A percentile compares a stretch with the other conserved stretches of the same genome.
Conservation (phyloP, 2,888 invertebrate genomes). For the Nephrotoma flavescens region DNA sequence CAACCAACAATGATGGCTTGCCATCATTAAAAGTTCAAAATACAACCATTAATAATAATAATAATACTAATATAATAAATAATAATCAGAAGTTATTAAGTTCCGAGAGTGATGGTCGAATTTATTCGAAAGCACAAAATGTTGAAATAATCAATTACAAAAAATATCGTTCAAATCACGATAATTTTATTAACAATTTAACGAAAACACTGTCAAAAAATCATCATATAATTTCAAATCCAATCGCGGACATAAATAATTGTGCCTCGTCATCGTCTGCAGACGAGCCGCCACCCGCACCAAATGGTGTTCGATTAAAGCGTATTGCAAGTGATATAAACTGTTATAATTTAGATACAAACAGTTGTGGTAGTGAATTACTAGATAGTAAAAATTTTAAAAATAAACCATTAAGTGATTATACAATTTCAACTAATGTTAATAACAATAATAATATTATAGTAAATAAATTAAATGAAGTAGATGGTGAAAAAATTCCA, state of each 20-base stretch:
- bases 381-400: not conserved
- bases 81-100: not conserved
- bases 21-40: conserved; percentile 1
- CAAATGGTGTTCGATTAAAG: not conserved
- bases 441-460: not conserved
- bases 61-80: not conserved
- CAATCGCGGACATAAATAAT: not conserved
- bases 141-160: not conserved
- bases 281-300: not conserved
- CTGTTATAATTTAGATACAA: not conserved
- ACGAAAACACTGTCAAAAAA: not conserved
- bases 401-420: conserved; percentile 1
- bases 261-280: not conserved
- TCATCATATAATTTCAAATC: not conserved
- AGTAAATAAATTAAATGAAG: not conserved
- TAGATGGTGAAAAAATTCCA: not conserved
- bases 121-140: not conserved
- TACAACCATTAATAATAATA: not conserved
- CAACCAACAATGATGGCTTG: not conserved
- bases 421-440: not conserved
- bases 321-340: not conserved
- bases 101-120: conserved; percentile 4
- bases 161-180: conserved; percentile 1
- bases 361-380: not conserved
- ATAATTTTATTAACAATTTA: not conserved